Evolutionary conservation across 2,113 vertebrate genomes (phyloP), one percentile per base, ranked within the genome.

Genomic region (Atrichornis clamosus): DNA sequence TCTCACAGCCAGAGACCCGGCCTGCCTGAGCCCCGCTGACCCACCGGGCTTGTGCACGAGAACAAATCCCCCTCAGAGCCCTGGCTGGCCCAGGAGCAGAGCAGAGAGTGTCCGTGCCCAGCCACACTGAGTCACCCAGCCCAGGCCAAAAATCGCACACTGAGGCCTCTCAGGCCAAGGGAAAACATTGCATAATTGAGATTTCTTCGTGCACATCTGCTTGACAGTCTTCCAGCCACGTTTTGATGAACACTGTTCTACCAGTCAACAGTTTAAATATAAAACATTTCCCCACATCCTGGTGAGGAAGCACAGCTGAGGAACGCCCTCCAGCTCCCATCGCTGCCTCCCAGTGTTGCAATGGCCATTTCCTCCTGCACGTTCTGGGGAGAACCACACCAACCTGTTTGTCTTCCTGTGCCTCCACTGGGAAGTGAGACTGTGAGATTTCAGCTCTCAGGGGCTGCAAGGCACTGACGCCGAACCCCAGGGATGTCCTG

Each of bases 111-210:
- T 32, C n/a, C 0, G 26, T 70, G 87, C 85, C 85, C 92, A 72
- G 84, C 49, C 76, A 81, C 83, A 56, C 7, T 26, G 13, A 64
- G 41, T 6, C 73, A 52, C 53, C 55, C 74, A 72, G 62, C 4
- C 87, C 3, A 9, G 70, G 87, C 93, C 93, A 94, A 90, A 63
- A 94, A 77, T 60, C 86, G 88, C 75, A 92, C 76, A 93, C 42
- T 62, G 73, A 37, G 84, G 60, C 68, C 76, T 90, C 95, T 93
- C 85, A 88, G 80, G 37, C 88, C 60, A 17, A 88, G 70, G 90
- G 18, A 60, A 93, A 95, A 89, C 85, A 90, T 35, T 75, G 86
- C 87, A 67, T 55, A 65, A 90, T n/a, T 46, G 47, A 56, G 64
- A 75, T 37, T 70, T 94, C 87, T 84, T 72, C 1, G 0, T 52